phyloP scores from a whole-genome alignment of 1,140 invertebrate species.

The Drosophila rufa region DNA sequence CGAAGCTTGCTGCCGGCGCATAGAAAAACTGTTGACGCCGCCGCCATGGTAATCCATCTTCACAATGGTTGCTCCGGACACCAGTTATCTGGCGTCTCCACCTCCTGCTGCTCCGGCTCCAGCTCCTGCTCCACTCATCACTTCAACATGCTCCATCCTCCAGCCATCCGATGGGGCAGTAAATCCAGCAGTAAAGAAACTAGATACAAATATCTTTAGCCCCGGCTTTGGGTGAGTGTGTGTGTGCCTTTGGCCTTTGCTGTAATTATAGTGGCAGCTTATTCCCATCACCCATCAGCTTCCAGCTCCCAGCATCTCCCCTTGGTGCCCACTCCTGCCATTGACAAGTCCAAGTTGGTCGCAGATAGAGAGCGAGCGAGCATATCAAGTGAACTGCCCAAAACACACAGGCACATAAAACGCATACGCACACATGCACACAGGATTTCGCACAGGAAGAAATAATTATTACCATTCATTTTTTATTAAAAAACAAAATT shows the following conservation, averaged over 20 bases:
- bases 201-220: conserved; percentile 77
- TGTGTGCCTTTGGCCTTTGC: conserved; percentile 55
- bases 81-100: conserved; percentile 38
- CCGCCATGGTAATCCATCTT: conserved; percentile 77
- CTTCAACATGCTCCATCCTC: not conserved
- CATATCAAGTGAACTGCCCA: conserved; percentile 75
- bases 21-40: conserved; percentile 57
- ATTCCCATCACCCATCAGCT: conserved; percentile 38
- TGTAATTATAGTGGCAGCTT: conserved; percentile 76
- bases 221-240: conserved; percentile 12
- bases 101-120: not conserved
- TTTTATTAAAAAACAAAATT: too few relatives aligned
- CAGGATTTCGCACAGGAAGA: not conserved
- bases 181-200: conserved; percentile 68
- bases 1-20: conserved; percentile 9
- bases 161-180: conserved; percentile 36
- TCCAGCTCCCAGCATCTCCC: not conserved
- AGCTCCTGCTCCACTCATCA: not conserved
- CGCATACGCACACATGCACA: conserved; percentile 18
- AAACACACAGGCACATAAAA: conserved; percentile 56
- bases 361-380: conserved; percentile 35
- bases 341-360: conserved; percentile 76
- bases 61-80: conserved; percentile 74
- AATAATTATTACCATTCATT: not conserved
- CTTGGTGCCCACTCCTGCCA: conserved; percentile 41